These are phyloP conservation scores for Myocastor coypus DNA, from an alignment of 2,113 vertebrate genomes.

Conservation along the genomic window DNA sequence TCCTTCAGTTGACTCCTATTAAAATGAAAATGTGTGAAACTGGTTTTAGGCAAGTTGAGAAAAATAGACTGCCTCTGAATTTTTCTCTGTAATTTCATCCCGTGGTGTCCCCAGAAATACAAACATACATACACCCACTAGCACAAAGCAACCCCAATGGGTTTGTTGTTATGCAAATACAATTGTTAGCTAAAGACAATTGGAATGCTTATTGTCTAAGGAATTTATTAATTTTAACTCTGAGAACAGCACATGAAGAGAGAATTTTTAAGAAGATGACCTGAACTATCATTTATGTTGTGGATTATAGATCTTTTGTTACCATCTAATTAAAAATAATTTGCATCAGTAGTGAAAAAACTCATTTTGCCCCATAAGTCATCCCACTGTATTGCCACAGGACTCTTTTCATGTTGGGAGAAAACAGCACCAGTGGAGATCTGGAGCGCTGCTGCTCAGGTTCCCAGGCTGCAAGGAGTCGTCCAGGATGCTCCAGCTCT, in stretches of 20 bases:
- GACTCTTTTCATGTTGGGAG: background rate
- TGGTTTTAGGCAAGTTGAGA: conserved; percentile 48
- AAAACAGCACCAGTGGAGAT: background rate
- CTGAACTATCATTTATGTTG: background rate
- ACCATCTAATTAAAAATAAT: background rate
- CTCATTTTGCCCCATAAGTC: background rate
- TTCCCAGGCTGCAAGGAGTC: background rate
- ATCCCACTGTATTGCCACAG: background rate
- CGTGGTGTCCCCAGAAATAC: conserved; percentile 51
- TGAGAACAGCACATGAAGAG: background rate
- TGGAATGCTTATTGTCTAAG: background rate
- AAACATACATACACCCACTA: background rate
- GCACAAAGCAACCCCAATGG: background rate
- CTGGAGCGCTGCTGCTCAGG: background rate
- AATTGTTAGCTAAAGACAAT: conserved; percentile 11
- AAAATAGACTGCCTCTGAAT: conserved; percentile 56
- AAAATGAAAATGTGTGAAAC: conserved; percentile 68
- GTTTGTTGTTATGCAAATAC: conserved; percentile 48
- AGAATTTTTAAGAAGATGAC: background rate
- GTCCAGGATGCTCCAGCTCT: rapidly evolving
- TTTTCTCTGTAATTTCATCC: conserved; percentile 72
- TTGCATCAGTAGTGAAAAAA: background rate
- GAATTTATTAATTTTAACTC: conserved; percentile 57
- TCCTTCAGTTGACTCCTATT: conserved; percentile 60
- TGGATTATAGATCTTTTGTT: background rate